Percentiles rank a stretch among this genome's conserved stretches.
These are phyloP conservation scores for Stenopsyche tienmushanensis DNA, from an alignment of 1,140 invertebrate species.

Conservation along the genomic window DNA sequence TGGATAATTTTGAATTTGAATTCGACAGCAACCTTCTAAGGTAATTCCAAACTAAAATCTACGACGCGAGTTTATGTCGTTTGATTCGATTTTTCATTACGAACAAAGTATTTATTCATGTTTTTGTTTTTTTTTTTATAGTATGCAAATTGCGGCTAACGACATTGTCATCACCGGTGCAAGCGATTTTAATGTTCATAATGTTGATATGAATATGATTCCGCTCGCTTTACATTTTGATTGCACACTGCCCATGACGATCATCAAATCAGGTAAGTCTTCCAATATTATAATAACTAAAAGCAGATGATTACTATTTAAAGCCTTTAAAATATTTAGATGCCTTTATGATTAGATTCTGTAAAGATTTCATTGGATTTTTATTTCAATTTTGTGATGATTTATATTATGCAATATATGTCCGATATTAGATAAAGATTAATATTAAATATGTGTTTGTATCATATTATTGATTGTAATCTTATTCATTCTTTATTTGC, in stretches of 20 bases:
- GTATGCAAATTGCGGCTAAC: conserved; percentile 16
- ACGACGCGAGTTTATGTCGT: background rate
- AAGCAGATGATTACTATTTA: no score
- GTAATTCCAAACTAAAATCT: conserved; percentile 1
- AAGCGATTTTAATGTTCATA: conserved; percentile 26
- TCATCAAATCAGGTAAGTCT: conserved; percentile 33
- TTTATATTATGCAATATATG: no score
- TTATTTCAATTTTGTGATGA: no score
- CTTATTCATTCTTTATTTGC: no score
- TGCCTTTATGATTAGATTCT: no score
- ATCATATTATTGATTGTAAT: no score
- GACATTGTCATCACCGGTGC: conserved; percentile 24
- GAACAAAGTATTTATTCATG: background rate
- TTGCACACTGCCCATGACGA: conserved; percentile 27
- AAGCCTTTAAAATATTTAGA: no score
- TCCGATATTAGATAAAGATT: background rate
- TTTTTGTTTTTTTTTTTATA: conserved; percentile 24
- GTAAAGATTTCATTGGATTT: no score
- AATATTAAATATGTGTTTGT: conserved; percentile 6
- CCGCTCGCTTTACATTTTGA: conserved; percentile 29
- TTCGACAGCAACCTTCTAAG: background rate
- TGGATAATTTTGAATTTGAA: conserved; percentile 9
- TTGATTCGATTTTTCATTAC: no score
- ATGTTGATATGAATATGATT: conserved; percentile 19
- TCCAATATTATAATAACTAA: background rate